A percentile compares a stretch with the other conserved stretches of the same genome.
Conservation (phyloP, 1,140 invertebrate genomes). For the Dufourea novaeangliae region DNA sequence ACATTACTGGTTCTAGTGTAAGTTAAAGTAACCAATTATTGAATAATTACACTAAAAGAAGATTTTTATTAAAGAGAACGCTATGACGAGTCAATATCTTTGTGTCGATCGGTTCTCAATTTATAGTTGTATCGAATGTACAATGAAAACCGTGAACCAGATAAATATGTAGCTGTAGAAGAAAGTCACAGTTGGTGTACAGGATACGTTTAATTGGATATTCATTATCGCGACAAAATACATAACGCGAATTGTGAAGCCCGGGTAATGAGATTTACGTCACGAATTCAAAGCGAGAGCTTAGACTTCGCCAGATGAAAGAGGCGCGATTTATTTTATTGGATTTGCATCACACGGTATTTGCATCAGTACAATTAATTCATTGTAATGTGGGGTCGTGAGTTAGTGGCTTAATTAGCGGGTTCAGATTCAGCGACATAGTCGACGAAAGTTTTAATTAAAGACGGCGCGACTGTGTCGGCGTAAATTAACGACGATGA, state of each 20-base stretch:
- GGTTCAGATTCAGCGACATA: neutral
- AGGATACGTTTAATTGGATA: neutral
- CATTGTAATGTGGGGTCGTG: slow-evolving; percentile 5
- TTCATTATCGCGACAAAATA: slow-evolving; percentile 18
- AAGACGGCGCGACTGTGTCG: neutral
- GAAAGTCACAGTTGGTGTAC: neutral
- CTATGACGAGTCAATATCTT: neutral
- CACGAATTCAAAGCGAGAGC: neutral
- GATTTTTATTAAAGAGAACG: neutral
- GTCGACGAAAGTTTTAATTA: slow-evolving; percentile 42
- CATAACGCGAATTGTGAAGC: neutral
- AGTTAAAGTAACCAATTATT: too few species aligned
- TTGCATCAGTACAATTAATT: slow-evolving; percentile 18
- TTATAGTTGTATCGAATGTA: neutral
- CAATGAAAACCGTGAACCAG: neutral
- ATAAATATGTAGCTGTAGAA: too few species aligned
- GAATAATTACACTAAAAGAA: too few species aligned
- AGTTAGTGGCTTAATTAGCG: neutral
- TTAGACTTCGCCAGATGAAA: neutral
- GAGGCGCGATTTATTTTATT: slow-evolving; percentile 34
- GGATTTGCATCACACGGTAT: slow-evolving; percentile 13
- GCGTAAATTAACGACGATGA: slow-evolving; percentile 16
- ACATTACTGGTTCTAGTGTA: too few species aligned
- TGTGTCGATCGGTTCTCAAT: neutral
- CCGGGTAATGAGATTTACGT: slow-evolving; percentile 23